phyloP scores from a whole-genome alignment of 1,140 invertebrate genomes.

The Ceratosolen solmsi region DNA sequence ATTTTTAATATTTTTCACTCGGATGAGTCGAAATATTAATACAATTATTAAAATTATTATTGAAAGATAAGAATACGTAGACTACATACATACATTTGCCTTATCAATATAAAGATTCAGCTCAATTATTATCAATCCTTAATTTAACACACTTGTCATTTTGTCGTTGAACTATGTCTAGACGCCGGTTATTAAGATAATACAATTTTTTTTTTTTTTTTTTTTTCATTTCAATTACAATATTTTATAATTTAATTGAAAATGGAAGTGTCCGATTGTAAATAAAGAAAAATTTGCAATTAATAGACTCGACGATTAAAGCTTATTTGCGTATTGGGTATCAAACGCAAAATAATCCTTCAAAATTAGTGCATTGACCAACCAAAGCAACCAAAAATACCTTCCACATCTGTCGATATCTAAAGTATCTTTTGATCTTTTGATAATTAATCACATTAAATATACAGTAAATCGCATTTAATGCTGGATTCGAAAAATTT shows the following conservation, averaged over 20 bases:
- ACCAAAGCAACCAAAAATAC: no score
- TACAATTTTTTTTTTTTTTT: not conserved
- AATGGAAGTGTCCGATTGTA: no score
- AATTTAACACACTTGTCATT: not conserved
- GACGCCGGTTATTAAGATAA: not conserved
- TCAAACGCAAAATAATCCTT: no score
- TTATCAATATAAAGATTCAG: not conserved
- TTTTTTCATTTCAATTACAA: no score
- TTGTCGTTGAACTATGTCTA: not conserved
- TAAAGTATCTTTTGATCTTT: not conserved
- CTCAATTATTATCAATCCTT: not conserved
- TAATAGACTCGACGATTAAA: no score
- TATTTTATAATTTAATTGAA: no score
- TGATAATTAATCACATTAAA: conserved; percentile 5
- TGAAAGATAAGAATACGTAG: not conserved
- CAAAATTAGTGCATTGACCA: no score
- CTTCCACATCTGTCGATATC: no score
- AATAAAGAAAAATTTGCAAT: no score
- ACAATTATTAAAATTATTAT: not conserved
- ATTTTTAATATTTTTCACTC: no score
- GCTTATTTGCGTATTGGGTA: no score
- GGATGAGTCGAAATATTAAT: not conserved
- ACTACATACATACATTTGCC: not conserved
- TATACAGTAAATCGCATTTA: not conserved
- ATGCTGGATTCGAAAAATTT: not conserved